These are phyloP conservation scores for Echeneis naucrates DNA, from an alignment of 2,797 vertebrate genomes.

Conservation along the genomic window DNA sequence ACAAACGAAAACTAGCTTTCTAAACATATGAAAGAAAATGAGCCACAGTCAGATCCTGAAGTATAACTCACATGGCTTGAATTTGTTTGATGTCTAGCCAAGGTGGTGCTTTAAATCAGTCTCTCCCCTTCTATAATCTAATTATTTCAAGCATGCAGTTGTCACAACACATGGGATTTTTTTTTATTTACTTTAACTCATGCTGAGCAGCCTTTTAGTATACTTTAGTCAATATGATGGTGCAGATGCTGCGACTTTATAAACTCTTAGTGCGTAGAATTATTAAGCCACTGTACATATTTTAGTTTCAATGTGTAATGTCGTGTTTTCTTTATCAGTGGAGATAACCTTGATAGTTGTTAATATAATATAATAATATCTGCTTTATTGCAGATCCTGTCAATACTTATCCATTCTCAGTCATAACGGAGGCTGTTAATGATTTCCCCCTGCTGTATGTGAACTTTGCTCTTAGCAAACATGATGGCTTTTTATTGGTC, in stretches of 20 bases:
- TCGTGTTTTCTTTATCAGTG: conserved; percentile 7
- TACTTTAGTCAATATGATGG: background rate
- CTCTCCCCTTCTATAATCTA: background rate
- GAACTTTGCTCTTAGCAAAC: conserved; percentile 32
- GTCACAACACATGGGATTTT: background rate
- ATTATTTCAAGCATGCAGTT: conserved; percentile 1
- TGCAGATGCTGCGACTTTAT: conserved; percentile 2
- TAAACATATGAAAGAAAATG: background rate
- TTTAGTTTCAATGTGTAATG: background rate
- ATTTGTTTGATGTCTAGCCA: conserved; percentile 10
- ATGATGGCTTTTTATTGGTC: background rate
- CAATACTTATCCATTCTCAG: conserved; percentile 5
- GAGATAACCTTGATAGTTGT: background rate
- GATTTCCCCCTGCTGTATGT: background rate
- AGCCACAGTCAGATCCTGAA: background rate
- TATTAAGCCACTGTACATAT: background rate
- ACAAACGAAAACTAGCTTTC: background rate
- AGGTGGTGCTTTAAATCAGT: background rate
- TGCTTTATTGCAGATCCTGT: conserved; percentile 15
- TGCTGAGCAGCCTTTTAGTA: conserved; percentile 4
- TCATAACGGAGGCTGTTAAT: background rate
- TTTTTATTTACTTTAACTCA: background rate
- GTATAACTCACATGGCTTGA: background rate
- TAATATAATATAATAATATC: conserved; percentile 24
- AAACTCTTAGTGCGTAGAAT: background rate